phyloP scores from a whole-genome alignment of 2,888 invertebrate species.

The Lasioglossum calceatum region DNA sequence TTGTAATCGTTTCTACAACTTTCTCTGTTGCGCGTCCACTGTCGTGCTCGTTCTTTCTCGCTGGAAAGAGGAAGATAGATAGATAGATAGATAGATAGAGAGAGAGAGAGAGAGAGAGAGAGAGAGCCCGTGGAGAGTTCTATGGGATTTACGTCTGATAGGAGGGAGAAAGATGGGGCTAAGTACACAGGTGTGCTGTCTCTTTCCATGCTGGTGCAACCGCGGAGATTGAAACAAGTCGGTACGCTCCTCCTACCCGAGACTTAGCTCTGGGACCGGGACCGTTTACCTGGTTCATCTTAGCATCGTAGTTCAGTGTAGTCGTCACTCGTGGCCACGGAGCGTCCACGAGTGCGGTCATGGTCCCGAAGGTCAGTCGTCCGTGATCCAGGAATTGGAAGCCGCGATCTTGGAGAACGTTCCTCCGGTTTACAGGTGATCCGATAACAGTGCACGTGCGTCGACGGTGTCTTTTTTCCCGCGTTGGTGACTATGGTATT shows the following conservation, averaged over 20 bases:
- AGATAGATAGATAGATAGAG: background rate
- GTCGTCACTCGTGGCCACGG: conserved; percentile 62
- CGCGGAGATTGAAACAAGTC: conserved; percentile 51
- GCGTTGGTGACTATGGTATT: background rate
- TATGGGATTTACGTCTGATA: background rate
- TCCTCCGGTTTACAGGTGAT: conserved; percentile 49
- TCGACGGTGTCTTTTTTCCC: conserved; percentile 11
- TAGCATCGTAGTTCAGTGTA: conserved; percentile 51
- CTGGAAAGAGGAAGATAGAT: conserved; percentile 8
- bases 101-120: conserved; percentile 9
- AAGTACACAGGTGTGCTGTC: conserved; percentile 22
- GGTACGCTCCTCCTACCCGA: conserved; percentile 58
- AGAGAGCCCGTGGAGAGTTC: conserved; percentile 27
- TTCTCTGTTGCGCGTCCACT: conserved; percentile 57
- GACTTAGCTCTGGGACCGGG: conserved; percentile 47
- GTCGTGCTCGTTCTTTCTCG: conserved; percentile 14
- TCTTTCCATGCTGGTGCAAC: conserved; percentile 37
- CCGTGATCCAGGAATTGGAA: conserved; percentile 23
- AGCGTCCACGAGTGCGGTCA: conserved; percentile 57
- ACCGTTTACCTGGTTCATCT: conserved; percentile 56
- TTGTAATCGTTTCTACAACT: conserved; percentile 50
- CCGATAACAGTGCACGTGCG: conserved; percentile 43
- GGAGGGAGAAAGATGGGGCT: background rate
- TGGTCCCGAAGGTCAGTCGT: conserved; percentile 38
- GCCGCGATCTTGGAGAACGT: conserved; percentile 16